phyloP scores from a whole-genome alignment of 2,113 vertebrate species.

The Lophius piscatorius region DNA sequence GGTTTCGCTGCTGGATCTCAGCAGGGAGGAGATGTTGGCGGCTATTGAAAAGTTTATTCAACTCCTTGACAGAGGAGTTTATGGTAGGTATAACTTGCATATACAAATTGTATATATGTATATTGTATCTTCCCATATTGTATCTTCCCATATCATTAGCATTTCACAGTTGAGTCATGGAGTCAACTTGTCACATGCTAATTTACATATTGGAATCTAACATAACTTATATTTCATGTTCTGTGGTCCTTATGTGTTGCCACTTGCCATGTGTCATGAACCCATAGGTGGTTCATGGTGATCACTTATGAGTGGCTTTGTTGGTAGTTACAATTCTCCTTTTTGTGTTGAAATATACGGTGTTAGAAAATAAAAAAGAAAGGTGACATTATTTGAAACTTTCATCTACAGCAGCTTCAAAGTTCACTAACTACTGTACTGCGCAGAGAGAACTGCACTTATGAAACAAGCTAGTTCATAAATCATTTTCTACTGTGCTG shows the following conservation, averaged over 20 bases:
- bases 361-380: neutral
- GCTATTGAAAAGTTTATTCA: constrained; percentile 83
- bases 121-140: no score
- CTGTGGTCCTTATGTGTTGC: constrained; percentile 4
- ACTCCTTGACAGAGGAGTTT: constrained; percentile 85
- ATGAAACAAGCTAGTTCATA: no score
- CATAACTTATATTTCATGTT: constrained; percentile 4
- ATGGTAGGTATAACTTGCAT: constrained; percentile 78
- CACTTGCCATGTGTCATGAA: no score
- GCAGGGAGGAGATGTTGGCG: constrained; percentile 82
- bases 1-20: constrained; percentile 88
- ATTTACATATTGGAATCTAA: no score
- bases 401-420: no score
- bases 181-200: neutral
- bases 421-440: no score
- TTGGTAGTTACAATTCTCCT: neutral
- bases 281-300: neutral
- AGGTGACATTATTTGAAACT: neutral
- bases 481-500: no score
- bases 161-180: neutral
- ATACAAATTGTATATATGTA: no score
- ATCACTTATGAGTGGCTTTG: neutral
- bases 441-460: no score
- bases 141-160: neutral
- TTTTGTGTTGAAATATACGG: neutral